These are phyloP conservation scores for Drosophila ezoana DNA, from an alignment of 2,888 invertebrate genomes.

Conservation along the genomic window DNA sequence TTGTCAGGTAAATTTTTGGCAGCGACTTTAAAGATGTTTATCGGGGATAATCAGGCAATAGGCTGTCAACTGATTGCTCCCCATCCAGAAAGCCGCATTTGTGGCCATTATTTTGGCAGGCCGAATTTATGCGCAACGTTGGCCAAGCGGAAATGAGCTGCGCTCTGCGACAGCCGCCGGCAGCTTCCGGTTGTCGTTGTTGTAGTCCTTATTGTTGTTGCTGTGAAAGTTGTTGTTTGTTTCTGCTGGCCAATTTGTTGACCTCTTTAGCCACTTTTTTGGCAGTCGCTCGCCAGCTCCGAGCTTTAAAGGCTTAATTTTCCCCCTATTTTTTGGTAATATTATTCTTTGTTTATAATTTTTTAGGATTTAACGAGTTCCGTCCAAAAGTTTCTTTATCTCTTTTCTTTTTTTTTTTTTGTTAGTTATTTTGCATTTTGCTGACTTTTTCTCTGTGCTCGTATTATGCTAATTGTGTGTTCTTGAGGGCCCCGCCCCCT, in stretches of 20 bases:
- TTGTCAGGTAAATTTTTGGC: constrained; percentile 23
- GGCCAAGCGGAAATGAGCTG: constrained; percentile 68
- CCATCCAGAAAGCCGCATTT: background rate
- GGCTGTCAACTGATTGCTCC: background rate
- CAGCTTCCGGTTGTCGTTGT: constrained; percentile 50
- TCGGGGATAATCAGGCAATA: constrained; percentile 32
- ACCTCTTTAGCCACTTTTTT: constrained; percentile 34
- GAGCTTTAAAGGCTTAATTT: constrained; percentile 19
- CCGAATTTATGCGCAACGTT: constrained; percentile 36
- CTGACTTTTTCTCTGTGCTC: constrained; percentile 30
- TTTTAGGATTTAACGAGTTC: constrained; percentile 28
- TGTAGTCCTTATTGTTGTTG: background rate
- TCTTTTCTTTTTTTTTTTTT: background rate
- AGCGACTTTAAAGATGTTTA: constrained; percentile 44
- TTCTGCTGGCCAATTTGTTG: constrained; percentile 75
- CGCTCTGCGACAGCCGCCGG: constrained; percentile 47
- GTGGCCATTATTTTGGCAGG: constrained; percentile 35
- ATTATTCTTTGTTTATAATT: constrained; percentile 4
- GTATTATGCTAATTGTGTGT: constrained; percentile 64
- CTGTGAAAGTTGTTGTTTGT: constrained; percentile 64
- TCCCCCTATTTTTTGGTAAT: background rate
- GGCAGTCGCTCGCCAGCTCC: constrained; percentile 14
- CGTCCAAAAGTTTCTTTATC: constrained; percentile 14
- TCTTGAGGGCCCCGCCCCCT: background rate
- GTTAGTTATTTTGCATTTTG: constrained; percentile 40